A percentile compares a stretch with the other conserved stretches of the same genome.
Conservation (phyloP, 2,113 vertebrate genomes). For the Pseudorasbora parva region DNA sequence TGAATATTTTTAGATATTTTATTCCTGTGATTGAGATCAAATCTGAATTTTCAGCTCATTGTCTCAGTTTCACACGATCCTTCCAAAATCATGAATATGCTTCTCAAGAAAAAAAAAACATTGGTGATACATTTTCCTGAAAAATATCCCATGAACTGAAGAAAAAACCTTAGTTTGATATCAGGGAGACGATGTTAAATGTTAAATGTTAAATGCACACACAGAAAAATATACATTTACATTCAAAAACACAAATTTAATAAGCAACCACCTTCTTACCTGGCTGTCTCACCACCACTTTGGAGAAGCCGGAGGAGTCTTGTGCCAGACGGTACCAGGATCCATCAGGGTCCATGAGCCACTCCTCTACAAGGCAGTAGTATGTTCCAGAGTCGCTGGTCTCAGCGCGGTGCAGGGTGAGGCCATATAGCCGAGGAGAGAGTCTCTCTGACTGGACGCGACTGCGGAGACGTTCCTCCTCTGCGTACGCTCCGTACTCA, state of each 20-base stretch:
- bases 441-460: constrained; percentile 90
- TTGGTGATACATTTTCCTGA: background rate
- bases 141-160: too few relatives aligned
- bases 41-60: background rate
- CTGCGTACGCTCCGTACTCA: constrained; percentile 89
- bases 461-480: constrained; percentile 88
- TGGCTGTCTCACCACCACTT: constrained; percentile 88
- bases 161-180: too few relatives aligned
- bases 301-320: constrained; percentile 85
- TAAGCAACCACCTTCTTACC: constrained; percentile 74
- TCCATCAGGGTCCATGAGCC: constrained; percentile 87
- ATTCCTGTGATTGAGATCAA: background rate
- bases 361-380: constrained; percentile 97
- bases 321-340: constrained; percentile 87
- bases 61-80: background rate
- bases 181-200: too few relatives aligned
- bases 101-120: too few relatives aligned
- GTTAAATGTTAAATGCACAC: too few relatives aligned
- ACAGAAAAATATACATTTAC: background rate
- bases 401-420: constrained; percentile 89
- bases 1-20: background rate
- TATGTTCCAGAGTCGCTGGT: constrained; percentile 91
- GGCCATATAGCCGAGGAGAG: constrained; percentile 84
- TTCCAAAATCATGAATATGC: background rate
- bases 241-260: background rate